Evolutionary conservation across 1,140 invertebrate species (phyloP).

Genomic region (Cherax destructor): DNA sequence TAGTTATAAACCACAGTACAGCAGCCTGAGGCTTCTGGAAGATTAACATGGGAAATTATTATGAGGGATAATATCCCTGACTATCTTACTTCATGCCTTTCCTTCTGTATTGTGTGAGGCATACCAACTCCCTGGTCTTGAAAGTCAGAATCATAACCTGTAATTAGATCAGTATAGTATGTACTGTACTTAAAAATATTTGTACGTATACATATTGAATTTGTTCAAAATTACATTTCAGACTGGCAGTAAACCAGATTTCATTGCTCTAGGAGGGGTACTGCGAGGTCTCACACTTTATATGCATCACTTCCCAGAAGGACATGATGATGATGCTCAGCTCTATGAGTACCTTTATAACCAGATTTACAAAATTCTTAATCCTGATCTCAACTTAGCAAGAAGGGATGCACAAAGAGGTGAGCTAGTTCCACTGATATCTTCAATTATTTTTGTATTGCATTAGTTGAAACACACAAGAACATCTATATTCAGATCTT

Average conservation of each 20-base stretch:
- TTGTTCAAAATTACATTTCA: neutral
- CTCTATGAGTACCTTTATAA: conserved; percentile 54
- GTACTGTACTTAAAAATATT: neutral
- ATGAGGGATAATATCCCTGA: no score
- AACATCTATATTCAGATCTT: no score
- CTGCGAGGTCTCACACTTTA: conserved; percentile 60
- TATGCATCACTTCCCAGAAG: conserved; percentile 66
- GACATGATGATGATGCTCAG: conserved; percentile 50
- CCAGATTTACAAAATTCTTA: conserved; percentile 58
- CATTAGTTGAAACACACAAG: no score
- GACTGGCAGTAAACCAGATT: conserved; percentile 38
- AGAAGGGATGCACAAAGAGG: conserved; percentile 71
- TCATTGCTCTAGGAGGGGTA: conserved; percentile 52
- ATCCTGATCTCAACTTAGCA: conserved; percentile 62
- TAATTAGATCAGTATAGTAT: no score
- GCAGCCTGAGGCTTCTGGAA: no score
- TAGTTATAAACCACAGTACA: no score
- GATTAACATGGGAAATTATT: no score
- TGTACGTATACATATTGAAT: neutral
- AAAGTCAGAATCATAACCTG: no score
- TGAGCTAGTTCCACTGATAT: conserved; percentile 6
- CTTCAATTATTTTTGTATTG: no score
- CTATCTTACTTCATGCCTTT: no score
- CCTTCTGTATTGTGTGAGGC: no score
- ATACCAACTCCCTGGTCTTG: no score